These are phyloP conservation scores for Romanogobio albipinnatus DNA, from an alignment of 2,113 vertebrate species.

Conservation along the genomic window DNA sequence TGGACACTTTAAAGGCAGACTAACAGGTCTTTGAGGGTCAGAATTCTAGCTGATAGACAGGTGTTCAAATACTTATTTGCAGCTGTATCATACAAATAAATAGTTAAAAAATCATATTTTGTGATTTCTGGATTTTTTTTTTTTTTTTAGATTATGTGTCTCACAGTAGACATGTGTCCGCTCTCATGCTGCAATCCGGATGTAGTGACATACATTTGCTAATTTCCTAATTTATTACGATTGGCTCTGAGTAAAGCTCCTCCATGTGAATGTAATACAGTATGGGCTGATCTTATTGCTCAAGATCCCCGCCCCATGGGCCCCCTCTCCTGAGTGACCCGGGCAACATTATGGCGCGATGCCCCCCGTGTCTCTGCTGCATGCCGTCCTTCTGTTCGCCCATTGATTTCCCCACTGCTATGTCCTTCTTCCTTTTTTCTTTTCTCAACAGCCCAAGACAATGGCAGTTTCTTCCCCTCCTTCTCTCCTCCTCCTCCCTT, in stretches of 20 bases:
- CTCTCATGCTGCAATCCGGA: not conserved
- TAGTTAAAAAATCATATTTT: too few relatives aligned
- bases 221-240: not conserved
- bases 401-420: constrained; percentile 40
- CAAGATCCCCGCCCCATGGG: not conserved
- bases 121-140: too few relatives aligned
- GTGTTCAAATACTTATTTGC: too few relatives aligned
- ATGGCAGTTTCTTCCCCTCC: constrained; percentile 45
- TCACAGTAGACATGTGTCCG: too few relatives aligned
- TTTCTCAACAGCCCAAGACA: constrained; percentile 51
- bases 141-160: too few relatives aligned
- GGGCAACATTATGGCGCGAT: constrained; percentile 48
- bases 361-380: constrained; percentile 36
- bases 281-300: constrained; percentile 15
- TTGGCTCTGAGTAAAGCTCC: not conserved
- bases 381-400: constrained; percentile 61
- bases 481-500: constrained; percentile 20
- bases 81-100: too few relatives aligned
- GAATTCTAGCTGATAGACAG: too few relatives aligned
- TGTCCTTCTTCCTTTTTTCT: constrained; percentile 27
- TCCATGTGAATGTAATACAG: not conserved
- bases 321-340: constrained; percentile 44
- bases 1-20: too few relatives aligned
- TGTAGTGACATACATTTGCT: not conserved
- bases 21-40: too few relatives aligned